phyloP scores from a whole-genome alignment of 2,797 vertebrate species.

The Rhinoraja longicauda region DNA sequence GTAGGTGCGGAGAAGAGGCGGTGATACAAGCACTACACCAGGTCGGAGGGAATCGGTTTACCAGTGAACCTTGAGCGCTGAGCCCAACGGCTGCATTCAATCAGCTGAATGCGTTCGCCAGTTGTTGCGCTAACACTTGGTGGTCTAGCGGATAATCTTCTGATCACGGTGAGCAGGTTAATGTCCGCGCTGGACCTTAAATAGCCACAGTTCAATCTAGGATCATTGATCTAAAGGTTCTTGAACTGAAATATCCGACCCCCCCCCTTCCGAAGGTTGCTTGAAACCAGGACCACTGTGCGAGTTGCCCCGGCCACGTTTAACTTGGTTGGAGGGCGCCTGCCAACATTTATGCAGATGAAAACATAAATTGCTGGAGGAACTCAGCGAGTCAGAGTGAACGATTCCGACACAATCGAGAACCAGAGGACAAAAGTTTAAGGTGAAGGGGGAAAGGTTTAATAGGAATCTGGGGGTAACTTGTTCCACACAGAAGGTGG shows the following conservation, averaged over 20 bases:
- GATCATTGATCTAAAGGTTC: not conserved
- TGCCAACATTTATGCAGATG: not conserved
- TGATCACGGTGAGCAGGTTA: not conserved
- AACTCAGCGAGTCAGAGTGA: too few species aligned
- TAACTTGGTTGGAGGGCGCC: too few species aligned
- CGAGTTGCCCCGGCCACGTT: not conserved
- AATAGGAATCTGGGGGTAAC: too few species aligned
- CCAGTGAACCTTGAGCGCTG: conserved; percentile 56
- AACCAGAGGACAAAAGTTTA: too few species aligned
- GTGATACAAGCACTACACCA: not conserved
- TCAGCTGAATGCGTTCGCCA: not conserved
- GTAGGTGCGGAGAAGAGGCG: not conserved
- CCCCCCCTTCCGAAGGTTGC: not conserved
- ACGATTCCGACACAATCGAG: too few species aligned
- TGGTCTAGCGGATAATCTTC: not conserved
- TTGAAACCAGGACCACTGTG: not conserved
- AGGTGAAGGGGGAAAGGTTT: too few species aligned
- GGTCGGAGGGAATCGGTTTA: conserved; percentile 41
- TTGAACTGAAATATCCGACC: not conserved
- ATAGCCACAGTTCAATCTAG: not conserved
- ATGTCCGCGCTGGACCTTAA: not conserved
- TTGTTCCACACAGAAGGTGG: too few species aligned
- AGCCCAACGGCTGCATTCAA: not conserved
- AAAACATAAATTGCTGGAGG: too few species aligned
- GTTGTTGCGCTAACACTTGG: not conserved